phyloP scores from a whole-genome alignment of 2,888 invertebrate species.

The Helicoverpa assulta region DNA sequence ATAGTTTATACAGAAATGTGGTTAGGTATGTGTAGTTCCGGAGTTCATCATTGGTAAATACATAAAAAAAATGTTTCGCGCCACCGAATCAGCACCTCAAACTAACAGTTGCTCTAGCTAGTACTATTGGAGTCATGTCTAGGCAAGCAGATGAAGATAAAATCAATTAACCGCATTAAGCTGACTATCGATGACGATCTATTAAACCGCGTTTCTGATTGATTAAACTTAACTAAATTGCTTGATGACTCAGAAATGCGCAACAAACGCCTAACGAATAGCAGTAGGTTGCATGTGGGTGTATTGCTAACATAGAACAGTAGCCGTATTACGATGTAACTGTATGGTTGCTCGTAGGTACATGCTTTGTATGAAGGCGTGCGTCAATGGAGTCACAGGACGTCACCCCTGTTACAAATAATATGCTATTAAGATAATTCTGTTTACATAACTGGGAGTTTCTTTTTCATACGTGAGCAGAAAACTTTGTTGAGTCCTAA shows the following conservation, averaged over 20 bases:
- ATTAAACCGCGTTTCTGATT: constrained; percentile 3
- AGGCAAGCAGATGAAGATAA: background rate
- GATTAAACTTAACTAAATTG: constrained; percentile 2
- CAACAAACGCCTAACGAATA: constrained; percentile 5
- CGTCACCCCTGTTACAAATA: background rate
- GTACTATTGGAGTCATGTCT: too few relatives aligned
- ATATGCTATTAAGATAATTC: background rate
- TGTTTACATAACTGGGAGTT: background rate
- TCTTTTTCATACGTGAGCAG: background rate
- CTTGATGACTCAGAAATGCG: constrained; percentile 25
- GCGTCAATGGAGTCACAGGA: constrained; percentile 2
- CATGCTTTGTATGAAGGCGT: background rate
- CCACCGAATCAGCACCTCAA: too few relatives aligned
- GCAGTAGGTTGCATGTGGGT: background rate
- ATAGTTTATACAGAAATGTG: too few relatives aligned
- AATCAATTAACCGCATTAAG: background rate
- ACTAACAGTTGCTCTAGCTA: too few relatives aligned
- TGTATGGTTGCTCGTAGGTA: background rate
- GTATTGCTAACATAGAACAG: constrained; percentile 14
- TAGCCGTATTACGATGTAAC: constrained; percentile 8
- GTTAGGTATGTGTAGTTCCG: too few relatives aligned
- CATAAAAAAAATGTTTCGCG: too few relatives aligned
- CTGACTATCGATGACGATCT: constrained; percentile 1
- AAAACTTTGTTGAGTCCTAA: background rate
- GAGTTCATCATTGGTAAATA: too few relatives aligned